These are phyloP conservation scores for Hemicordylus capensis DNA, from an alignment of 2,113 vertebrate genomes.

Conservation along the genomic window DNA sequence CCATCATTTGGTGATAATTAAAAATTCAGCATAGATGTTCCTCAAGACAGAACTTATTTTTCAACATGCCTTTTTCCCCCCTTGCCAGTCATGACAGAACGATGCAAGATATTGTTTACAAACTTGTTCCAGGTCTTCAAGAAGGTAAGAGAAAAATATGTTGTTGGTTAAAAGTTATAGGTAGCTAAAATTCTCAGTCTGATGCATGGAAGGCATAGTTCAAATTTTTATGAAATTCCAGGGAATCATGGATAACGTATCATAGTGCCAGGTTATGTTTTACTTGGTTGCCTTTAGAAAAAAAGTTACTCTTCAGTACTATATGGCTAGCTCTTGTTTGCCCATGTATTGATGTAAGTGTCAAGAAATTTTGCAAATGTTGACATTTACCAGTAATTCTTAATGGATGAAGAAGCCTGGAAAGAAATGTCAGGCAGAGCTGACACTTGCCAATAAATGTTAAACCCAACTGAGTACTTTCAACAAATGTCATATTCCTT, in stretches of 20 bases:
- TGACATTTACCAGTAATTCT: neutral
- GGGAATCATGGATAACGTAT: neutral
- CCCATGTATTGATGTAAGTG: neutral
- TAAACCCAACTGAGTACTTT: neutral
- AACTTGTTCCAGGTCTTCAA: conserved; percentile 97
- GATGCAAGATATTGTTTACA: conserved; percentile 99
- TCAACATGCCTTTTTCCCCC: conserved; percentile 18
- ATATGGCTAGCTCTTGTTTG: neutral
- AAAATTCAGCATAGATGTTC: neutral
- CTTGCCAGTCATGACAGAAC: conserved; percentile 94
- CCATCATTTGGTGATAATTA: neutral
- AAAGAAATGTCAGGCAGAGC: neutral
- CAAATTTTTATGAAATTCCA: neutral
- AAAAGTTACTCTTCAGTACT: neutral
- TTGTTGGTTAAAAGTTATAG: neutral
- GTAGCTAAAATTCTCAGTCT: neutral
- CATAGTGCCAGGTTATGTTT: neutral
- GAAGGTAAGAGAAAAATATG: conserved; percentile 83
- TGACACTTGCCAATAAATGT: neutral
- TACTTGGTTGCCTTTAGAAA: neutral
- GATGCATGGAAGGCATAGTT: neutral
- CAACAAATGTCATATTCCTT: neutral
- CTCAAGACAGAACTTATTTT: neutral
- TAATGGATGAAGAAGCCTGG: neutral
- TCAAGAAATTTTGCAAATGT: neutral